phyloP scores from a whole-genome alignment of 2,888 invertebrate species.

The Buathra laborator region DNA sequence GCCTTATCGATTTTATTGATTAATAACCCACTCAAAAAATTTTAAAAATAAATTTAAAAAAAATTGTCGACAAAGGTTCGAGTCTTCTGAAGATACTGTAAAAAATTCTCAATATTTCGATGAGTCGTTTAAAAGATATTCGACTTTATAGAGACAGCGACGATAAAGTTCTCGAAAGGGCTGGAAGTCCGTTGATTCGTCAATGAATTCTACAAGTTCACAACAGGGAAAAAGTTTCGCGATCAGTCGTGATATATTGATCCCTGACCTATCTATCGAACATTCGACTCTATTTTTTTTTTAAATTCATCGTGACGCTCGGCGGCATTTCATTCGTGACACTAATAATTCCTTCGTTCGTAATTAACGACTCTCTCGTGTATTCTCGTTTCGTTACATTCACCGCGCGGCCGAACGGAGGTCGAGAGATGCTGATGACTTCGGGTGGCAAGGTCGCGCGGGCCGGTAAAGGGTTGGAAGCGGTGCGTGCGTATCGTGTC shows the following conservation, averaged over 20 bases:
- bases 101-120: too few species aligned
- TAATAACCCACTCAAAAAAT: too few species aligned
- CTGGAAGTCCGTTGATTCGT: too few species aligned
- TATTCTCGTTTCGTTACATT: slow-evolving; percentile 32
- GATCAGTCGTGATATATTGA: slow-evolving; percentile 16
- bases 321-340: slow-evolving; percentile 11
- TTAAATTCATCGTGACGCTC: neutral
- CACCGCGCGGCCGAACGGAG: slow-evolving; percentile 7
- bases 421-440: slow-evolving; percentile 30
- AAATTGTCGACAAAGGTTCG: too few species aligned
- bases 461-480: slow-evolving; percentile 53
- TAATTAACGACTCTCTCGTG: slow-evolving; percentile 33
- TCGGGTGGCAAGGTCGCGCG: slow-evolving; percentile 55
- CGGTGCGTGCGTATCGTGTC: slow-evolving; percentile 35
- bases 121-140: too few species aligned
- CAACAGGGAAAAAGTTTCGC: too few species aligned
- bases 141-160: too few species aligned
- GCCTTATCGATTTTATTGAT: too few species aligned
- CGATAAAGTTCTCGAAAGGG: too few species aligned
- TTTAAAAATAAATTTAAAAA: too few species aligned
- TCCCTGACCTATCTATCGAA: slow-evolving; percentile 57
- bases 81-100: too few species aligned
- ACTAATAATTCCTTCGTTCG: slow-evolving; percentile 39
- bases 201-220: too few species aligned
- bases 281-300: slow-evolving; percentile 13